These are phyloP conservation scores for Hoplostethus atlanticus DNA, from an alignment of 2,797 vertebrate genomes.

Conservation along the genomic window DNA sequence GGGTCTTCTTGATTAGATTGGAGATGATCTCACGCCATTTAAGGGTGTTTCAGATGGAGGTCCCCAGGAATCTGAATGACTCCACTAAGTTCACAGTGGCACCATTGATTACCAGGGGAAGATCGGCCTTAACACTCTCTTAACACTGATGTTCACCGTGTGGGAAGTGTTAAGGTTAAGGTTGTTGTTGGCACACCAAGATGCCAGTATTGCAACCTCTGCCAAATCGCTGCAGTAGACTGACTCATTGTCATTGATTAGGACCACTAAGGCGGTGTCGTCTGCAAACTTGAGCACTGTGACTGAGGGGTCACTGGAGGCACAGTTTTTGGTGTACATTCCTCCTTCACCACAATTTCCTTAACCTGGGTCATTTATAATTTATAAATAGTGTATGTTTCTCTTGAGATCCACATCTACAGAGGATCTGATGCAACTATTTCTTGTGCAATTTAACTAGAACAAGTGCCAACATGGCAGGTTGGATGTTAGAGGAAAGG, in stretches of 20 bases:
- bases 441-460: too few species aligned
- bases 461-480: too few species aligned
- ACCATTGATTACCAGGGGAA: slow-evolving; percentile 46
- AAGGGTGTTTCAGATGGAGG: slow-evolving; percentile 16
- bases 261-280: slow-evolving; percentile 10
- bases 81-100: slow-evolving; percentile 27
- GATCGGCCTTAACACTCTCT: slow-evolving; percentile 36
- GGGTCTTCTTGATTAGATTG: slow-evolving; percentile 49
- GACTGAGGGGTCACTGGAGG: slow-evolving; percentile 46
- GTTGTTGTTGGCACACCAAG: slow-evolving; percentile 43
- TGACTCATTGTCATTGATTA: slow-evolving; percentile 46
- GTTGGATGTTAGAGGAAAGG: too few species aligned
- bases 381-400: neutral
- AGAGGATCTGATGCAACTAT: too few species aligned
- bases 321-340: slow-evolving; percentile 19
- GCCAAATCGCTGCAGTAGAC: slow-evolving; percentile 31
- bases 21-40: slow-evolving; percentile 33
- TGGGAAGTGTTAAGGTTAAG: slow-evolving; percentile 63
- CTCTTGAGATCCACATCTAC: too few species aligned
- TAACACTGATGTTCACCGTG: slow-evolving; percentile 23
- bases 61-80: slow-evolving; percentile 16
- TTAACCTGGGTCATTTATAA: slow-evolving; percentile 38
- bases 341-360: slow-evolving; percentile 32
- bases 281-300: slow-evolving; percentile 48
- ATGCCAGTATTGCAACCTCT: slow-evolving; percentile 33